Conservation (phyloP, 2,888 invertebrate species). For the Diploptera punctata region DNA sequence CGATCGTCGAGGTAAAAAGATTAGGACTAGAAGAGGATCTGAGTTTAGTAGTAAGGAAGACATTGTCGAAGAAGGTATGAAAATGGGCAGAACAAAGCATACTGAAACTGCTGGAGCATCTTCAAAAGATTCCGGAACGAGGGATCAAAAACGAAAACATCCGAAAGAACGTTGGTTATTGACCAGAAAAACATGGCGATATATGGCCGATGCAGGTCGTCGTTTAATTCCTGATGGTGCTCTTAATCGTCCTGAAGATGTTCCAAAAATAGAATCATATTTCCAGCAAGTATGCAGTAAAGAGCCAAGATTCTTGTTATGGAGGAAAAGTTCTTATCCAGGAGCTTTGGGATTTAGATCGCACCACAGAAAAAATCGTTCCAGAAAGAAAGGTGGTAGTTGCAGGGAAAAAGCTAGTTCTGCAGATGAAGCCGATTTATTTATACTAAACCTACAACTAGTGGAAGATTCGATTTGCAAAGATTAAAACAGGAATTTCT, state of each 20-base stretch:
- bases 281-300: conserved; percentile 82
- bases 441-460: conserved; percentile 57
- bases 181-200: conserved; percentile 89
- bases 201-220: conserved; percentile 91
- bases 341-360: conserved; percentile 68
- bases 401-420: conserved; percentile 70
- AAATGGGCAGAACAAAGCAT: conserved; percentile 6
- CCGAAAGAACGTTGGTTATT: conserved; percentile 85
- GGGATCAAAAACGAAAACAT: conserved; percentile 56
- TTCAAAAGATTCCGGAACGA: conserved; percentile 39
- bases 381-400: conserved; percentile 67
- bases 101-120: neutral
- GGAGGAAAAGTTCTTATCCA: conserved; percentile 85
- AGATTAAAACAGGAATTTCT: conserved; percentile 73
- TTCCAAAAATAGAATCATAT: conserved; percentile 82
- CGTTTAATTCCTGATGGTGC: conserved; percentile 84
- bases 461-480: conserved; percentile 71
- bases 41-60: neutral
- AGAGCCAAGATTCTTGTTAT: conserved; percentile 79
- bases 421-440: conserved; percentile 67
- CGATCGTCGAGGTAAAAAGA: neutral
- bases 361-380: conserved; percentile 58
- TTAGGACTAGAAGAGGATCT: neutral
- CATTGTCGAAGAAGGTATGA: neutral
- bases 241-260: conserved; percentile 74